These are phyloP conservation scores for Cheilosia pagana DNA, from an alignment of 2,888 invertebrate species.

Conservation along the genomic window DNA sequence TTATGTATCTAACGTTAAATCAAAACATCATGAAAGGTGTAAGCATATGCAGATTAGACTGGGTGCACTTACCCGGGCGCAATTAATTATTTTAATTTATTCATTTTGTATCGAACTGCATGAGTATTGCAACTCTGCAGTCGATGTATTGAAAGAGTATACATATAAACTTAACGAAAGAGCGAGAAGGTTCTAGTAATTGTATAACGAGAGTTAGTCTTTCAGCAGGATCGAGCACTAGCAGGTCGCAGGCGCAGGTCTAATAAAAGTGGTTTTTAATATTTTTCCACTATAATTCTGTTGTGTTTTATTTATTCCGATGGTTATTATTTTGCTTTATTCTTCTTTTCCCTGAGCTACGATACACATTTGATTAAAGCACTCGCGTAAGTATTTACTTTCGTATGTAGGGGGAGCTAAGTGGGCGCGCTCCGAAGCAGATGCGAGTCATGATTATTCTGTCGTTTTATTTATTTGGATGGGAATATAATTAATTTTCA, in stretches of 20 bases:
- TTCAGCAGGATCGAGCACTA: too few species aligned
- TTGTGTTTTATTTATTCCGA: too few species aligned
- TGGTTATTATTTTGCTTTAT: conserved; percentile 70
- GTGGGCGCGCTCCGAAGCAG: background rate
- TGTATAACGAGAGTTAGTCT: too few species aligned
- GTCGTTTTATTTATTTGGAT: conserved; percentile 35
- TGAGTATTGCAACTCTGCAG: too few species aligned
- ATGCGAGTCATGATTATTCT: conserved; percentile 37
- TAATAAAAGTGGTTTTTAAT: too few species aligned
- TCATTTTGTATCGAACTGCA: too few species aligned
- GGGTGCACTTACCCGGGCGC: conserved; percentile 48
- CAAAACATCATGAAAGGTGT: conserved; percentile 59
- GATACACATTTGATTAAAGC: conserved; percentile 52
- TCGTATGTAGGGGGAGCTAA: background rate
- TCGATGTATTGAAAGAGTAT: too few species aligned
- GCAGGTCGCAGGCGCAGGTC: too few species aligned
- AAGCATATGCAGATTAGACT: conserved; percentile 62
- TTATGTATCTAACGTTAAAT: conserved; percentile 41
- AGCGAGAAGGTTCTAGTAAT: too few species aligned
- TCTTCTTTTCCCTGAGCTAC: too few species aligned
- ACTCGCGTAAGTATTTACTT: background rate
- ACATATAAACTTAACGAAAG: too few species aligned
- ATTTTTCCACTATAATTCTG: too few species aligned
- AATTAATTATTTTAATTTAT: conserved; percentile 71
- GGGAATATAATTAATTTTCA: conserved; percentile 33